Percentiles rank a stretch among this genome's conserved stretches.
Conservation (phyloP, 2,888 invertebrate species). For the Beris chalybata region DNA sequence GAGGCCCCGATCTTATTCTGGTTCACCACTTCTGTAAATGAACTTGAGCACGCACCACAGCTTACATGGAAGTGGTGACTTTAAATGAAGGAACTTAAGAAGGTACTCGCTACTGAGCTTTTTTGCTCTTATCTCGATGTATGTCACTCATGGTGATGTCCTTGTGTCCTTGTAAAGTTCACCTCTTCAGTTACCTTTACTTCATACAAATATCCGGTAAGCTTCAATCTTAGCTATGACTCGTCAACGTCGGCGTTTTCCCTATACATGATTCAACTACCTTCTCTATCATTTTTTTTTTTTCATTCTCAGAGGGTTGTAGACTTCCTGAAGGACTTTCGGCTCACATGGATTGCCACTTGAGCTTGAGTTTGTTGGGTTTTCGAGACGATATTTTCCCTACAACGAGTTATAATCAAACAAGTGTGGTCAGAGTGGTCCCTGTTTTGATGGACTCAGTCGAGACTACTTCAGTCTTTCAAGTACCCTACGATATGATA, state of each 20-base stretch:
- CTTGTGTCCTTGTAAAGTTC: too few species aligned
- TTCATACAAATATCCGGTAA: too few species aligned
- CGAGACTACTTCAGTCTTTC: slow-evolving; percentile 22
- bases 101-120: too few species aligned
- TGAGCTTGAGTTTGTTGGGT: slow-evolving; percentile 29
- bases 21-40: too few species aligned
- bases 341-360: slow-evolving; percentile 29
- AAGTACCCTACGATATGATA: slow-evolving; percentile 12
- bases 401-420: slow-evolving; percentile 1
- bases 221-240: too few species aligned
- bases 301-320: slow-evolving; percentile 7
- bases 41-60: too few species aligned
- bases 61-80: too few species aligned
- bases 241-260: slow-evolving; percentile 6
- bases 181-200: too few species aligned
- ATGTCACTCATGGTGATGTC: too few species aligned
- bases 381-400: slow-evolving; percentile 19
- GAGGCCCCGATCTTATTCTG: too few species aligned
- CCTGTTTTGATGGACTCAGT: slow-evolving; percentile 24
- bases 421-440: slow-evolving; percentile 21
- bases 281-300: slow-evolving; percentile 7
- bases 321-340: slow-evolving; percentile 26
- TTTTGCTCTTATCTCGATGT: too few species aligned
- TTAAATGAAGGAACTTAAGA: too few species aligned
- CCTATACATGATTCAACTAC: not conserved